A percentile compares a stretch with the other conserved stretches of the same genome.
Evolutionary conservation across 1,140 invertebrate genomes (phyloP).

Genomic region (Drosophila ananassae): DNA sequence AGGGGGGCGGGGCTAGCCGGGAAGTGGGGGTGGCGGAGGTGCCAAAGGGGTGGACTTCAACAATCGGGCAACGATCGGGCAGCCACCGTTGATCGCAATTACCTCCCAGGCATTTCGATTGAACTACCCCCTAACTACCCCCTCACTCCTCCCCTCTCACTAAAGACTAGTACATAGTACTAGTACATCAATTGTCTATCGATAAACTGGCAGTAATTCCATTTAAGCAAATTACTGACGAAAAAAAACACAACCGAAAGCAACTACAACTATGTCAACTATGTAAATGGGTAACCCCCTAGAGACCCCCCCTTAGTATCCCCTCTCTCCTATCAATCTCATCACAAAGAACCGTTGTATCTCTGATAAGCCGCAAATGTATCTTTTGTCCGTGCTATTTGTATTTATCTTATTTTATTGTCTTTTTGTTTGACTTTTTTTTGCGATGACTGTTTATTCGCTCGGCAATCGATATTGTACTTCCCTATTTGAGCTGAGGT

Average conservation of each 20-base stretch:
- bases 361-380: conserved; percentile 45
- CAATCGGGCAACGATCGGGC: conserved; percentile 35
- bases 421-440: conserved; percentile 14
- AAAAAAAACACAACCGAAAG: conserved; percentile 18
- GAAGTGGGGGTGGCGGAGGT: neutral
- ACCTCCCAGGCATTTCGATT: conserved; percentile 62
- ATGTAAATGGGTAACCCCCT: conserved; percentile 32
- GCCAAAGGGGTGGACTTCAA: conserved; percentile 8
- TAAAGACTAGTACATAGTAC: neutral
- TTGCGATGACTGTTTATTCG: conserved; percentile 18
- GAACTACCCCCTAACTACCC: conserved; percentile 9
- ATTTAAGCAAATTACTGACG: conserved; percentile 60
- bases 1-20: neutral
- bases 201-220: conserved; percentile 57
- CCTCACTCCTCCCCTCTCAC: too few species aligned
- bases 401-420: conserved; percentile 41
- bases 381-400: conserved; percentile 36
- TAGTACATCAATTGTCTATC: conserved; percentile 63
- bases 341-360: conserved; percentile 16
- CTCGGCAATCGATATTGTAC: conserved; percentile 28
- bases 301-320: neutral
- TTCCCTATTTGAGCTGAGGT: conserved; percentile 30
- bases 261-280: conserved; percentile 27
- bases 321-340: too few species aligned
- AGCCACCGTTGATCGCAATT: conserved; percentile 64